phyloP scores from a whole-genome alignment of 2,888 invertebrate species.

The Eupithecia inturbata region DNA sequence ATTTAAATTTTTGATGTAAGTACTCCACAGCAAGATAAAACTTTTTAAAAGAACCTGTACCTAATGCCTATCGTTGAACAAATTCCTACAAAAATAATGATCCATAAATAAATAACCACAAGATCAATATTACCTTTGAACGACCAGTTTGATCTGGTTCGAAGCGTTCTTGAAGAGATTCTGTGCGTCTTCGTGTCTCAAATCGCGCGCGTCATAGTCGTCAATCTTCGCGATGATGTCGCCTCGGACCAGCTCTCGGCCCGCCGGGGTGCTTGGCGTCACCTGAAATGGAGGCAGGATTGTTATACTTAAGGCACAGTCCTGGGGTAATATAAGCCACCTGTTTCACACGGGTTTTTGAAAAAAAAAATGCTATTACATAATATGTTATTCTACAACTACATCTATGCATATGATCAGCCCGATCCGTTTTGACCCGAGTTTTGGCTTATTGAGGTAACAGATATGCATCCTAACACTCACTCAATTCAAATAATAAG shows the following conservation, averaged over 20 bases:
- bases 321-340: too few relatives aligned
- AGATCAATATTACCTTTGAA: slow-evolving; percentile 88
- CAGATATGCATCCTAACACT: too few relatives aligned
- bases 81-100: neutral
- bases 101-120: neutral
- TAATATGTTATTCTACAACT: too few relatives aligned
- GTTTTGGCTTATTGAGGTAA: too few relatives aligned
- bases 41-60: too few relatives aligned
- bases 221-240: slow-evolving; percentile 96
- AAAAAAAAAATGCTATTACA: too few relatives aligned
- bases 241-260: slow-evolving; percentile 92
- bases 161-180: slow-evolving; percentile 92
- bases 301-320: neutral
- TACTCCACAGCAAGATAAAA: neutral
- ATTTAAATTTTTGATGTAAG: too few relatives aligned
- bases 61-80: too few relatives aligned
- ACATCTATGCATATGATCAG: too few relatives aligned
- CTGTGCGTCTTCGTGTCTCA: slow-evolving; percentile 96
- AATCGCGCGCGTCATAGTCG: slow-evolving; percentile 93
- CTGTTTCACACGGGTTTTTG: too few relatives aligned
- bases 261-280: slow-evolving; percentile 92
- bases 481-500: too few relatives aligned
- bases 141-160: slow-evolving; percentile 90
- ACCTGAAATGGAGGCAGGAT: slow-evolving; percentile 84
- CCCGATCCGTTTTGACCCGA: too few relatives aligned